phyloP scores from a whole-genome alignment of 2,888 invertebrate genomes.

The Xanthorhoe spadicearia region DNA sequence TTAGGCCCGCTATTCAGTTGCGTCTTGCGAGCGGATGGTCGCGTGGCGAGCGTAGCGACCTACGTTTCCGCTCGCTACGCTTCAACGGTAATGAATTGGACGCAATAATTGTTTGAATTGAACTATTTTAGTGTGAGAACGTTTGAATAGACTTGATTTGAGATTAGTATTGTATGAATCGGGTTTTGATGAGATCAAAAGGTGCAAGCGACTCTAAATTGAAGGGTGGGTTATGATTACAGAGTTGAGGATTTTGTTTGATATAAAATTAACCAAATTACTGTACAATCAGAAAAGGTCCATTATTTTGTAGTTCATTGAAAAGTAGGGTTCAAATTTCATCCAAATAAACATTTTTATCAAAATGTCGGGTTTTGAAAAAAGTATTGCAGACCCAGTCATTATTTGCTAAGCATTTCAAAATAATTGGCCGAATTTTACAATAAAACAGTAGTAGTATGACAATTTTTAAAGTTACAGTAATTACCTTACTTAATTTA shows the following conservation, averaged over 20 bases:
- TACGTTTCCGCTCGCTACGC: constrained; percentile 59
- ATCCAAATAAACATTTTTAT: not conserved
- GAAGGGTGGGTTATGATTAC: constrained; percentile 28
- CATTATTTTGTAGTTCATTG: not conserved
- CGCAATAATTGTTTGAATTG: constrained; percentile 70
- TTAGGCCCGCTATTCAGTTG: constrained; percentile 74
- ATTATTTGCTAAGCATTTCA: too few relatives aligned
- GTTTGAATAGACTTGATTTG: constrained; percentile 33
- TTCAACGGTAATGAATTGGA: constrained; percentile 68
- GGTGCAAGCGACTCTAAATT: constrained; percentile 29
- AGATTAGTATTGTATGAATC: constrained; percentile 28
- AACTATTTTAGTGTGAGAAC: constrained; percentile 49
- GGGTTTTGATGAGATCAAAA: constrained; percentile 32
- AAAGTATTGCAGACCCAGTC: too few relatives aligned
- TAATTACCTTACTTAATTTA: too few relatives aligned
- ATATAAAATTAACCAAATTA: constrained; percentile 17
- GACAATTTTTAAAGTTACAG: too few relatives aligned
- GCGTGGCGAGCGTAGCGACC: constrained; percentile 45
- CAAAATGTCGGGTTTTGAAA: too few relatives aligned
- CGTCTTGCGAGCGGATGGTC: constrained; percentile 42
- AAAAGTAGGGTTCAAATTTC: constrained; percentile 5
- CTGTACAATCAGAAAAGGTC: constrained; percentile 10
- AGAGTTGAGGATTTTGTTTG: constrained; percentile 20
- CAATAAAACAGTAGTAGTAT: too few relatives aligned
- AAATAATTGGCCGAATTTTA: too few relatives aligned